A percentile compares a stretch with the other conserved stretches of the same genome.
phyloP scores from a whole-genome alignment of 2,113 vertebrate species.

The Python bivittatus region DNA sequence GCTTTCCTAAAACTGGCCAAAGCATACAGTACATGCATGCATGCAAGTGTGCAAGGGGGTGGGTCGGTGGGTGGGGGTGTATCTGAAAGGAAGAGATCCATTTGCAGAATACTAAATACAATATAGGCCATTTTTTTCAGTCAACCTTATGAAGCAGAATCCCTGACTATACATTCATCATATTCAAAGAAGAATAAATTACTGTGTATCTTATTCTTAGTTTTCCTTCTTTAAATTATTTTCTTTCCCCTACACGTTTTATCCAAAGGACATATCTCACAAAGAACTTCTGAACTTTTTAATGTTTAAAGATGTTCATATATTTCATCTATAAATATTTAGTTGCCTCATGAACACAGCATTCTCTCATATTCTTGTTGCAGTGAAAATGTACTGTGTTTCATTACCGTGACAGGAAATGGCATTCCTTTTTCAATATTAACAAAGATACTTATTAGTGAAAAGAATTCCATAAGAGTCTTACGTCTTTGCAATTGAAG shows the following conservation, averaged over 20 bases:
- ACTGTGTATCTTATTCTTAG: conserved; percentile 9
- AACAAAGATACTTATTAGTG: conserved; percentile 63
- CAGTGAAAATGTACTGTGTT: conserved; percentile 38
- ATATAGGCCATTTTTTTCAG: conserved; percentile 33
- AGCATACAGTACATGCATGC: conserved; percentile 19
- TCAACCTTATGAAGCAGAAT: conserved; percentile 3
- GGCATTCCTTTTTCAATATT: conserved; percentile 55
- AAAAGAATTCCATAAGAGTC: conserved; percentile 62
- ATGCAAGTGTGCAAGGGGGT: conserved; percentile 15
- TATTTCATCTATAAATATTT: background rate
- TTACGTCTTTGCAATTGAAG: conserved; percentile 72
- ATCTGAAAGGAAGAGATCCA: conserved; percentile 31
- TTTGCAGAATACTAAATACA: conserved; percentile 38
- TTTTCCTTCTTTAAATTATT: conserved; percentile 23
- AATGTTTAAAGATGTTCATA: background rate
- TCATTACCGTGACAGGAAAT: conserved; percentile 48
- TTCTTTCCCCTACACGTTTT: conserved; percentile 32
- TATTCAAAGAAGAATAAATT: conserved; percentile 44
- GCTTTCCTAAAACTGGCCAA: background rate
- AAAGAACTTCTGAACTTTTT: conserved; percentile 4
- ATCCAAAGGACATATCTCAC: background rate
- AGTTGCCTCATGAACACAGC: background rate
- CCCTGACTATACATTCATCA: background rate
- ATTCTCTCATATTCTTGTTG: conserved; percentile 33
- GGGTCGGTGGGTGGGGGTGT: background rate